phyloP scores from a whole-genome alignment of 2,888 invertebrate genomes.

The Disparrhopalites patrizii region DNA sequence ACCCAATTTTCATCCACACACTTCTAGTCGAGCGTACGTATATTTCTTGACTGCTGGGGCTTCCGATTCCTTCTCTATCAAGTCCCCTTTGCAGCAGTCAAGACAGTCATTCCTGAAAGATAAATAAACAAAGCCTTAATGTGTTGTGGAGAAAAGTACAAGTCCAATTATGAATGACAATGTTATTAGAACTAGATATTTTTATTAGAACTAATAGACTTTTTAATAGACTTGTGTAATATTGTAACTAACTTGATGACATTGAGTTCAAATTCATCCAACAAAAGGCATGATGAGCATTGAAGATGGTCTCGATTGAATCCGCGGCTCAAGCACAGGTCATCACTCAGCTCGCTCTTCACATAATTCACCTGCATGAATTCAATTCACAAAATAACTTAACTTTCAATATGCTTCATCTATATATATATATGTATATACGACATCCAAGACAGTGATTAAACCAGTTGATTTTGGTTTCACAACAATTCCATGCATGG shows the following conservation, averaged over 20 bases:
- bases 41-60: conserved; percentile 69
- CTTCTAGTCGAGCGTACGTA: conserved; percentile 87
- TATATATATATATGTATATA: too few relatives aligned
- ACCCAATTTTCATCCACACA: conserved; percentile 97
- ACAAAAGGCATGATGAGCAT: conserved; percentile 83
- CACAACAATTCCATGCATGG: too few relatives aligned
- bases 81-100: conserved; percentile 29
- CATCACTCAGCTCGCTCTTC: too few relatives aligned
- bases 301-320: conserved; percentile 79
- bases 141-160: neutral
- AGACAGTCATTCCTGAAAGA: conserved; percentile 30
- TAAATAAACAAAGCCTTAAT: conserved; percentile 43
- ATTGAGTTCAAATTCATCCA: conserved; percentile 69
- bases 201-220: neutral
- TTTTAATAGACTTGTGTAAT: neutral
- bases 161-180: neutral
- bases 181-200: neutral
- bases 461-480: too few relatives aligned
- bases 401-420: too few relatives aligned
- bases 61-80: conserved; percentile 50
- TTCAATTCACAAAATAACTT: too few relatives aligned
- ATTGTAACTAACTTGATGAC: conserved; percentile 57
- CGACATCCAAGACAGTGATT: too few relatives aligned
- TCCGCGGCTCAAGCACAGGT: conserved; percentile 80
- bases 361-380: too few relatives aligned